These are phyloP conservation scores for Drymonia ruficornis DNA, from an alignment of 2,888 invertebrate species.

Conservation along the genomic window DNA sequence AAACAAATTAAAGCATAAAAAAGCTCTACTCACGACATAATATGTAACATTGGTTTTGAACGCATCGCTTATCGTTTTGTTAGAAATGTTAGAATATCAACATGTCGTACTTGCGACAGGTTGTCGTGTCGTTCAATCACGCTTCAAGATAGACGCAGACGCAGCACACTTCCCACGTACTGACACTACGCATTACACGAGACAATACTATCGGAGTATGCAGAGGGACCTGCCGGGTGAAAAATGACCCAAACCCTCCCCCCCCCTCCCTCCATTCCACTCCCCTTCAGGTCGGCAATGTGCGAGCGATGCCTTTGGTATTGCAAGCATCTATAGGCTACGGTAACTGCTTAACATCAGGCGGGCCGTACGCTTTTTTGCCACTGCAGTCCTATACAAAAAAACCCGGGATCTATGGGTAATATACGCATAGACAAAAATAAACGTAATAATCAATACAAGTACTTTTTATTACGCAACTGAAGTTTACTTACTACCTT, in stretches of 20 bases:
- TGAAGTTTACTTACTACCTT: too few species aligned
- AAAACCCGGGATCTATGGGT: too few species aligned
- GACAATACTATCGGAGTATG: constrained; percentile 31
- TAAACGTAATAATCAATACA: too few species aligned
- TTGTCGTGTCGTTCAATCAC: constrained; percentile 24
- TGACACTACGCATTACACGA: constrained; percentile 27
- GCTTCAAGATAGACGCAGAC: constrained; percentile 43
- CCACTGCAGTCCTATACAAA: too few species aligned
- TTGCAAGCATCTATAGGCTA: too few species aligned
- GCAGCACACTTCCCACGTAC: constrained; percentile 63
- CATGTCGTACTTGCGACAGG: constrained; percentile 9
- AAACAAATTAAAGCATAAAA: not conserved
- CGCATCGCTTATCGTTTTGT: not conserved
- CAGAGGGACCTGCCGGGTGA: not conserved
- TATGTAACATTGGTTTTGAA: not conserved
- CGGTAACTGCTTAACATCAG: too few species aligned
- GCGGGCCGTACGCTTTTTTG: too few species aligned
- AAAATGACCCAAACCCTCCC: not conserved
- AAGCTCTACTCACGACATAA: not conserved
- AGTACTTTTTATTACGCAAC: too few species aligned
- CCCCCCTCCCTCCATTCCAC: too few species aligned
- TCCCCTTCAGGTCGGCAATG: too few species aligned
- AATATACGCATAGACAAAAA: too few species aligned
- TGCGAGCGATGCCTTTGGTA: too few species aligned
- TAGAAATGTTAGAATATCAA: not conserved